Percentiles rank a stretch among this genome's conserved stretches.
These are phyloP conservation scores for Styela plicata DNA, from an alignment of 23 tunicate species.

Conservation along the genomic window DNA sequence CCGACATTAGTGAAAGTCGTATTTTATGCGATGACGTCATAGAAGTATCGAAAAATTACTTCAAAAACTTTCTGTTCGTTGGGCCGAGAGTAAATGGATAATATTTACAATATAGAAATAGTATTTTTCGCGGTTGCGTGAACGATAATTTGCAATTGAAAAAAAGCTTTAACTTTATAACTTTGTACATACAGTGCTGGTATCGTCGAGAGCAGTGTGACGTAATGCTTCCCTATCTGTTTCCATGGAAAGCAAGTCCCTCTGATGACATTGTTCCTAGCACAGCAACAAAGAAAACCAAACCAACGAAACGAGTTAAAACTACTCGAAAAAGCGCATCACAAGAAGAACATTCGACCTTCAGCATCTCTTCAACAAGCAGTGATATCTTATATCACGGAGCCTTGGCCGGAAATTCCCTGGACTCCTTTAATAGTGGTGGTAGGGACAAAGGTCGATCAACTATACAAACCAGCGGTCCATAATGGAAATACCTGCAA, in stretches of 20 bases:
- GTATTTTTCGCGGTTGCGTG: too few relatives aligned
- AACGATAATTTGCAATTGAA: too few relatives aligned
- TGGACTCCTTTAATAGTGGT: not conserved
- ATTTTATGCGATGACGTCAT: too few relatives aligned
- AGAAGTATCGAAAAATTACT: too few relatives aligned
- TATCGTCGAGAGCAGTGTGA: not conserved
- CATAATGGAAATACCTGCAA: not conserved
- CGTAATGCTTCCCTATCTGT: not conserved
- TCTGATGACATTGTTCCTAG: not conserved
- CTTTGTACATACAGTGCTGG: too few relatives aligned
- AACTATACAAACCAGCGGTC: not conserved
- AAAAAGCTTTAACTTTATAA: too few relatives aligned
- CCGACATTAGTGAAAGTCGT: too few relatives aligned
- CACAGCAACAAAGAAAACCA: not conserved
- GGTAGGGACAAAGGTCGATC: conserved; percentile 2
- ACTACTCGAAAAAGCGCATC: not conserved
- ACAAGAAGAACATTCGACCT: not conserved
- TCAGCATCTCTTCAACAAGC: not conserved
- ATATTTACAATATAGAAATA: too few relatives aligned
- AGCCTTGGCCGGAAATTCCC: not conserved
- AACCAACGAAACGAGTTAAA: not conserved
- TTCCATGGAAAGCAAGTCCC: not conserved
- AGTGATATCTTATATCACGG: not conserved
- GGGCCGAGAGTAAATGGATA: too few relatives aligned
- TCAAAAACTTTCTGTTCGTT: too few relatives aligned